Conservation (phyloP, 2,113 vertebrate species). For the Lanius collurio region DNA sequence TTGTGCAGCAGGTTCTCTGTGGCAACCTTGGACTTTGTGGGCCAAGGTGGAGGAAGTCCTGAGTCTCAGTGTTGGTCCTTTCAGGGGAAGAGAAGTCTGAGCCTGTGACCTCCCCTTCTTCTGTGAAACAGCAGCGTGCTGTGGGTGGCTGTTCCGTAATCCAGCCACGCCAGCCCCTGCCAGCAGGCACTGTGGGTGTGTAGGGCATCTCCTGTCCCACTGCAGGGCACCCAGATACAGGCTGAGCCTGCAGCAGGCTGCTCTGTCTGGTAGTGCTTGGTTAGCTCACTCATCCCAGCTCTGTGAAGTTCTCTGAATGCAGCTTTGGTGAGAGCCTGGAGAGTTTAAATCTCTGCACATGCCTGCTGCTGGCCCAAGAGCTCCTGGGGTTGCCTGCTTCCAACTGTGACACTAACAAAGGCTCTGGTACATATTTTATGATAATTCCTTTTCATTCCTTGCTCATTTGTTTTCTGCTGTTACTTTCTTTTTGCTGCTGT, state of each 20-base stretch:
- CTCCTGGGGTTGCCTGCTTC: background rate
- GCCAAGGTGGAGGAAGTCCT: background rate
- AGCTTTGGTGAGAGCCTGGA: background rate
- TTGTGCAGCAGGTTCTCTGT: background rate
- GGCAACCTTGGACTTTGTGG: background rate
- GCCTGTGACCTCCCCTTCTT: background rate
- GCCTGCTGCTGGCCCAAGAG: background rate
- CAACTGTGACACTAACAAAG: background rate
- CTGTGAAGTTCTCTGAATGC: background rate
- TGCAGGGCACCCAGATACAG: background rate
- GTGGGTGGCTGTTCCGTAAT: background rate
- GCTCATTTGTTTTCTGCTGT: background rate
- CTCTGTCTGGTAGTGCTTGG: background rate
- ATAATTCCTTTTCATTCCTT: background rate
- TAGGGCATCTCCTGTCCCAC: background rate
- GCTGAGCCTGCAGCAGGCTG: background rate
- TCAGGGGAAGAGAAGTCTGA: background rate
- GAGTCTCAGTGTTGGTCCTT: background rate
- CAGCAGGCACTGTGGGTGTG: background rate
- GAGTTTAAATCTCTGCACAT: background rate
- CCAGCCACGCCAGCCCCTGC: background rate
- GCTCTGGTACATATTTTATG: background rate
- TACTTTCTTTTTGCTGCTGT: background rate
- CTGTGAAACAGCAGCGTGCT: background rate
- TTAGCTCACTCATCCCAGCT: background rate